Conservation (phyloP, 2,797 vertebrate species). For the Nannoperca obscura region DNA sequence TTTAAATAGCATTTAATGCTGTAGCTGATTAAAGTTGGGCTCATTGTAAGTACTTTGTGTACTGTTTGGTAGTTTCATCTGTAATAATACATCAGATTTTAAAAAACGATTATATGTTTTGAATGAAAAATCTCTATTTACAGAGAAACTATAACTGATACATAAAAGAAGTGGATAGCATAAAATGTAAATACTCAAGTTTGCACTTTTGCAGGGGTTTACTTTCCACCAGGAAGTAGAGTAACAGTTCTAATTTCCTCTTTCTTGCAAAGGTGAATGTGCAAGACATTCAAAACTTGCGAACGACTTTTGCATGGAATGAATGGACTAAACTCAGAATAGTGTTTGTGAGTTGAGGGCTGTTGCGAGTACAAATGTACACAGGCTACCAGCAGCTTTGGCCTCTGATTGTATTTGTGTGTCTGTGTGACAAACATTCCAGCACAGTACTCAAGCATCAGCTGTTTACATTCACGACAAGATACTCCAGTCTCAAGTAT, state of each 20-base stretch:
- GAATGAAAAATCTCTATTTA: neutral
- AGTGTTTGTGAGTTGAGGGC: constrained; percentile 3
- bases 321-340: constrained; percentile 1
- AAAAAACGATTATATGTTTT: neutral
- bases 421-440: constrained; percentile 76
- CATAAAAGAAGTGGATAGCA: neutral
- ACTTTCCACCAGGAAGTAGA: neutral
- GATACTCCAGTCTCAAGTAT: constrained; percentile 82
- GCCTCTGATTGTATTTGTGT: constrained; percentile 62
- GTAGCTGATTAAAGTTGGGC: neutral
- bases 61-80: neutral
- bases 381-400: constrained; percentile 33
- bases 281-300: neutral
- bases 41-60: neutral
- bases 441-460: constrained; percentile 70
- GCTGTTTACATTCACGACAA: constrained; percentile 83
- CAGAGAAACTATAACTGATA: neutral
- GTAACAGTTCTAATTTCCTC: neutral
- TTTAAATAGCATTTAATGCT: neutral
- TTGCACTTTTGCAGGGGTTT: too few species aligned
- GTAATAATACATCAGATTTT: neutral
- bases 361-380: constrained; percentile 33
- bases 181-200: neutral
- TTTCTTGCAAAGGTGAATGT: neutral
- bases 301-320: neutral